phyloP scores from a whole-genome alignment of 2,797 vertebrate species.

The Epinephelus malabaricus region DNA sequence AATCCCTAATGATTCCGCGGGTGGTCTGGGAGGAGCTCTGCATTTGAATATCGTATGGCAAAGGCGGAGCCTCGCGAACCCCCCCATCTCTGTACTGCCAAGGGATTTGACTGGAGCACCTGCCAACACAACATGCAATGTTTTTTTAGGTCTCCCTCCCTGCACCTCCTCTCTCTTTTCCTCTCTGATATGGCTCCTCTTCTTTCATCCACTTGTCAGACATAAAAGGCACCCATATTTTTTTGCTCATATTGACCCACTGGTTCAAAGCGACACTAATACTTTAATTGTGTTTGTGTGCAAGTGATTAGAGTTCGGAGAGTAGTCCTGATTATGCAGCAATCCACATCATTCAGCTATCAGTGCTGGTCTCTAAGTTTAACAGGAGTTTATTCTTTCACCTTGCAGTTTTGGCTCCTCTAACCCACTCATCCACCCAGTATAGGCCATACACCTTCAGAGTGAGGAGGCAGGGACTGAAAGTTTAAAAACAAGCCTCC shows the following conservation, averaged over 20 bases:
- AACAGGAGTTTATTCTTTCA: constrained; percentile 77
- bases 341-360: constrained; percentile 41
- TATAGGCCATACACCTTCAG: constrained; percentile 55
- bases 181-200: constrained; percentile 19
- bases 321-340: constrained; percentile 46
- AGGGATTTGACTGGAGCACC: constrained; percentile 82
- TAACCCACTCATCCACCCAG: constrained; percentile 52
- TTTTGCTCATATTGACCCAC: constrained; percentile 61
- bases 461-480: not conserved
- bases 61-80: constrained; percentile 72
- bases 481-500: not conserved
- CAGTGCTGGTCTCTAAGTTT: constrained; percentile 64
- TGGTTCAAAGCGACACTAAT: constrained; percentile 69
- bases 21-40: constrained; percentile 83
- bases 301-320: constrained; percentile 26
- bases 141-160: constrained; percentile 60
- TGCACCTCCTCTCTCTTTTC: constrained; percentile 29
- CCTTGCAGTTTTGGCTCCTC: constrained; percentile 72
- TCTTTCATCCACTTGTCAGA: constrained; percentile 67
- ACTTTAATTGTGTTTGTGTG: constrained; percentile 52
- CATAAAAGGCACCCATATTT: constrained; percentile 60
- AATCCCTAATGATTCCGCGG: constrained; percentile 82
- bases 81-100: constrained; percentile 65
- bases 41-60: constrained; percentile 88
- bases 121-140: constrained; percentile 80